Conservation (phyloP, 2,888 invertebrate species). For the Metallyticus violacea region DNA sequence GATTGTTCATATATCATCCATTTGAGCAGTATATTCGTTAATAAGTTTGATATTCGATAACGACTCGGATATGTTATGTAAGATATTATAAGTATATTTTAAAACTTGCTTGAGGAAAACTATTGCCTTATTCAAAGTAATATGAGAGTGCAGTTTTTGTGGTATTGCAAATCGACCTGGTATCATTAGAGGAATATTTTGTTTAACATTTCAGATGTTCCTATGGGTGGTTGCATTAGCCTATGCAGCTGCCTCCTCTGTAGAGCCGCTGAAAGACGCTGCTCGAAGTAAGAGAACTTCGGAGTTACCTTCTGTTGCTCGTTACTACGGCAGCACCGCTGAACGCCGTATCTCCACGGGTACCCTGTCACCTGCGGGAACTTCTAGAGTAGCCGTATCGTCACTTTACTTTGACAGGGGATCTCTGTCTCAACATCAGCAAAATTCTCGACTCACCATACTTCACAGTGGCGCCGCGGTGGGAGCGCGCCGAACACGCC, state of each 20-base stretch:
- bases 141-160: too few species aligned
- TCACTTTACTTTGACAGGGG: conserved; percentile 31
- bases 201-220: not conserved
- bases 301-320: not conserved
- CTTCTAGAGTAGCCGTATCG: conserved; percentile 18
- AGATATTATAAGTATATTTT: too few species aligned
- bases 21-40: too few species aligned
- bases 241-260: not conserved
- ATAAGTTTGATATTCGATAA: too few species aligned
- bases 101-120: too few species aligned
- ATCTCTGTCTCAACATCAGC: conserved; percentile 29
- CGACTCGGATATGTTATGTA: too few species aligned
- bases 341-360: conserved; percentile 9
- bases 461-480: not conserved
- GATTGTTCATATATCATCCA: too few species aligned
- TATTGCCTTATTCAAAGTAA: too few species aligned
- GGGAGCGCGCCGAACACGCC: conserved; percentile 20
- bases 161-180: too few species aligned
- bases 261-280: not conserved
- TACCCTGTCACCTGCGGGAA: not conserved
- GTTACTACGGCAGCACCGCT: not conserved
- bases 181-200: not conserved
- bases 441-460: not conserved
- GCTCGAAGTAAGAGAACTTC: not conserved
- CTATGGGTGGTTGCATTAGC: conserved; percentile 16